Conservation (phyloP, 2,113 vertebrate species). For the Stomatorhinus ivindoensis region DNA sequence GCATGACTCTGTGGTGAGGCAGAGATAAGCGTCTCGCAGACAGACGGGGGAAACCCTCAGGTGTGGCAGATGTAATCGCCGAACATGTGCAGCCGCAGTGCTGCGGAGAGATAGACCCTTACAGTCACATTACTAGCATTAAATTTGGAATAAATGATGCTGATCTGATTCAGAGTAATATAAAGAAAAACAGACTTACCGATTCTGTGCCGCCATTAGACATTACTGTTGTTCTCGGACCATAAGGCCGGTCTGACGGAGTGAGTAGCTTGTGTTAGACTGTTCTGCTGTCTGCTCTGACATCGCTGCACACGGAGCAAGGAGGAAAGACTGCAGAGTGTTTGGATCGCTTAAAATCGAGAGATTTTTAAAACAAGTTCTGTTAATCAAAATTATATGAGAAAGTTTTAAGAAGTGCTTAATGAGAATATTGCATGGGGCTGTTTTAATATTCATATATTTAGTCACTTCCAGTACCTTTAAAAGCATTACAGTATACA, state of each 20-base stretch:
- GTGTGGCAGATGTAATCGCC: neutral
- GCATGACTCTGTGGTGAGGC: neutral
- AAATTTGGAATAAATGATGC: neutral
- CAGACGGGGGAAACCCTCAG: neutral
- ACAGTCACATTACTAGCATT: neutral
- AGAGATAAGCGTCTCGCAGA: neutral
- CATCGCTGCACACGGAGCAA: neutral
- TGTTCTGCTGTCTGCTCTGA: neutral
- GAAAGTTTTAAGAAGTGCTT: neutral
- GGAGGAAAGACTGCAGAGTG: neutral
- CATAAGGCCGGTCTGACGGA: neutral
- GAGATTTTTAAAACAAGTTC: neutral
- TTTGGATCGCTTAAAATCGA: neutral
- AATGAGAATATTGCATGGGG: neutral
- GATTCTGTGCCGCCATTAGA: neutral
- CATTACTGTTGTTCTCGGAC: neutral
- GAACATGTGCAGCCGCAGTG: neutral
- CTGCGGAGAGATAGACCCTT: neutral
- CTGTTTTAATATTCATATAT: neutral
- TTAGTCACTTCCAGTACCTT: neutral
- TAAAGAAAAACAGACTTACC: neutral
- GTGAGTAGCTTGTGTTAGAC: neutral
- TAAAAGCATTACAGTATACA: neutral
- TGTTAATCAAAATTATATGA: neutral
- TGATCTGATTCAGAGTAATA: neutral